A percentile compares a stretch with the other conserved stretches of the same genome.
Conservation (phyloP, 2,888 invertebrate genomes). For the Thymelicus sylvestris region DNA sequence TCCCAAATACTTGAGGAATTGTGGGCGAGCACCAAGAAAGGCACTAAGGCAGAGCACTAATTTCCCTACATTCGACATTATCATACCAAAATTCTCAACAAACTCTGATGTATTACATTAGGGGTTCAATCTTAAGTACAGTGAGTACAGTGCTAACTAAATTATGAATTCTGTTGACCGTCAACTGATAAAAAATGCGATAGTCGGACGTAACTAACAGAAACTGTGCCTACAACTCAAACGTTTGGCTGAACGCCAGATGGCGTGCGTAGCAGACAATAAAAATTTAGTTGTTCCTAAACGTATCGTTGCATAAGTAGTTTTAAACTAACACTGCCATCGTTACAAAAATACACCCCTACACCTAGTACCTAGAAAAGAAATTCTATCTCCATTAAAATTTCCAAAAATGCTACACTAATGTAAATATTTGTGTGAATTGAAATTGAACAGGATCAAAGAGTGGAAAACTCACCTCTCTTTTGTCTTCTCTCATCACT, state of each 20-base stretch:
- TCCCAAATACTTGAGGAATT: too few species aligned
- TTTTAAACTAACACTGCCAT: not conserved
- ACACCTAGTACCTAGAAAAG: too few species aligned
- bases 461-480: constrained; percentile 58
- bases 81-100: too few species aligned
- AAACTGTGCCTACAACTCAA: not conserved
- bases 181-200: not conserved
- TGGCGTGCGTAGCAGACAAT: not conserved
- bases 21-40: too few species aligned
- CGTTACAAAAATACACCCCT: not conserved
- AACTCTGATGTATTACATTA: too few species aligned
- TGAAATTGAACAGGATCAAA: not conserved
- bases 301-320: not conserved
- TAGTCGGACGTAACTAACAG: not conserved
- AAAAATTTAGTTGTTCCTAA: not conserved
- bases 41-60: too few species aligned
- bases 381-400: too few species aligned
- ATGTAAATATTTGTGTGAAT: too few species aligned
- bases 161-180: not conserved
- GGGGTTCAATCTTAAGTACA: not conserved
- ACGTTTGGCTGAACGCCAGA: constrained; percentile 6
- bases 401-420: too few species aligned
- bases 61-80: too few species aligned
- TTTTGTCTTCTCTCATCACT: constrained; percentile 72
- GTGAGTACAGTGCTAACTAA: not conserved